A percentile compares a stretch with the other conserved stretches of the same genome.
Evolutionary conservation across 2,888 invertebrate species (phyloP).

Genomic region (Capitulum mitella): DNA sequence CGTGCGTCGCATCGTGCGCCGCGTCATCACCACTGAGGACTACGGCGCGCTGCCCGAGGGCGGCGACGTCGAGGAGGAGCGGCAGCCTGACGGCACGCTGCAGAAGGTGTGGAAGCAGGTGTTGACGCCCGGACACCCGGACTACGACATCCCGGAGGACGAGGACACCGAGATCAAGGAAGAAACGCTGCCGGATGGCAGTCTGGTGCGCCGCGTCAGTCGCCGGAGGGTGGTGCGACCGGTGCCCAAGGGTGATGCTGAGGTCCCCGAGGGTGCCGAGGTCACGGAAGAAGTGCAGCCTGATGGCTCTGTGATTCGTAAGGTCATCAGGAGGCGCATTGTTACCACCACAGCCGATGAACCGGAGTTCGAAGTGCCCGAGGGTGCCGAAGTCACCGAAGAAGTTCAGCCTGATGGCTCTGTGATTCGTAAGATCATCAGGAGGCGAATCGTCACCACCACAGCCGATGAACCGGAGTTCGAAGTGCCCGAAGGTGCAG

Average conservation of each 20-base stretch:
- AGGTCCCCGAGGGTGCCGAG: neutral
- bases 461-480: neutral
- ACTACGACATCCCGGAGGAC: neutral
- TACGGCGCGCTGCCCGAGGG: neutral
- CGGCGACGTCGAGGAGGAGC: neutral
- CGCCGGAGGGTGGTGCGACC: neutral
- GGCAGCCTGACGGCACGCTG: neutral
- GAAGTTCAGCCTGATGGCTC: conserved; percentile 4
- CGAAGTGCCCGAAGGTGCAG: neutral
- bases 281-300: neutral
- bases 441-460: neutral
- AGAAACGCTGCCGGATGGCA: neutral
- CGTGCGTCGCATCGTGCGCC: neutral
- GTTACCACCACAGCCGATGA: neutral
- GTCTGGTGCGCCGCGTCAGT: conserved; percentile 2
- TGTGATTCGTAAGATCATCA: neutral
- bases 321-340: neutral
- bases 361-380: neutral
- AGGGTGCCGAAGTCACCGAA: neutral
- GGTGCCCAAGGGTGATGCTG: neutral
- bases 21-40: neutral
- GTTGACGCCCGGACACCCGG: neutral
- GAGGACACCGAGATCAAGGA: neutral
- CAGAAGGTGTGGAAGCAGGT: conserved; percentile 17
- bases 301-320: neutral